Conservation (phyloP, 2,797 vertebrate genomes). For the Molothrus ater region DNA sequence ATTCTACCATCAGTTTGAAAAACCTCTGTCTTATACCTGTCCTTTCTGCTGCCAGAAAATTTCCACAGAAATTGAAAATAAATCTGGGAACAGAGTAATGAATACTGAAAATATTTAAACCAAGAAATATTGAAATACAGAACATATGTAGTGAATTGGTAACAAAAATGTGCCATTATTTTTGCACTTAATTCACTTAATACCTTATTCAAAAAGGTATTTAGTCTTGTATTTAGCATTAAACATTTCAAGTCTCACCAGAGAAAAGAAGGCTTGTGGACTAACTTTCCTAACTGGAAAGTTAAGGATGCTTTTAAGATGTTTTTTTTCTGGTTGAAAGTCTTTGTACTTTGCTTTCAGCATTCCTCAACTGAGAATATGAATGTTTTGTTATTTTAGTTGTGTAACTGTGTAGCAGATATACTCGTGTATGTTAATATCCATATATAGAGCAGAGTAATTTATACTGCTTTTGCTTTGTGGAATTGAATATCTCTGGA, state of each 20-base stretch:
- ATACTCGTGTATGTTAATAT: fast-evolving
- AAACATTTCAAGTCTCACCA: not conserved
- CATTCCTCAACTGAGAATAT: not conserved
- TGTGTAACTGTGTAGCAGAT: not conserved
- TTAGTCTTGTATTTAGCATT: not conserved
- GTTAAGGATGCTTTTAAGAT: not conserved
- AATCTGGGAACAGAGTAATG: not conserved
- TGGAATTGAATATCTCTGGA: not conserved
- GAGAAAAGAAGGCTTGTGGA: not conserved
- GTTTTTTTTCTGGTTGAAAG: not conserved
- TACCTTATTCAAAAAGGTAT: not conserved
- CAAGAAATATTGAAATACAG: not conserved
- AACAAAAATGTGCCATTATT: not conserved
- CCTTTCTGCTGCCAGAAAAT: not conserved
- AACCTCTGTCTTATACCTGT: not conserved
- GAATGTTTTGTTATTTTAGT: not conserved
- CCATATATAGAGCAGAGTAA: not conserved
- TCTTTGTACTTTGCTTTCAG: not conserved
- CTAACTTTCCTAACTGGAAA: too few relatives aligned
- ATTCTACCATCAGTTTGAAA: not conserved
- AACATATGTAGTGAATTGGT: not conserved
- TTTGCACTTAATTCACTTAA: not conserved
- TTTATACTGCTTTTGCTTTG: not conserved
- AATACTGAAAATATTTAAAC: not conserved
- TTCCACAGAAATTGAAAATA: not conserved